phyloP scores from a whole-genome alignment of 2,113 vertebrate species.

The Ailurus styani region DNA sequence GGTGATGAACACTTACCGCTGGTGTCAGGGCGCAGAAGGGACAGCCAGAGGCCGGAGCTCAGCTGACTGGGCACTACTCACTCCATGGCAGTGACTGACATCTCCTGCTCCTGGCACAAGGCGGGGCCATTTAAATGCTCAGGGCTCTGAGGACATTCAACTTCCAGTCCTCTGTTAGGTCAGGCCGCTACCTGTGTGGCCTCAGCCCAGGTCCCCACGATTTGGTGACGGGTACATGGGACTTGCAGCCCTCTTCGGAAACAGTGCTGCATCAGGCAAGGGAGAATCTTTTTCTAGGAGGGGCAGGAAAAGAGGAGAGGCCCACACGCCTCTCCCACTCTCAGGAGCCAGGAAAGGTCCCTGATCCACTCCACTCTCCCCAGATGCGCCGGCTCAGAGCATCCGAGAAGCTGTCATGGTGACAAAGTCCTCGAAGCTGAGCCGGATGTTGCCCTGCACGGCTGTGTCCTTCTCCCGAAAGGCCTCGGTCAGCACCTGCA shows the following conservation, averaged over 20 bases:
- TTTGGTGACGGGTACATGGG: not conserved
- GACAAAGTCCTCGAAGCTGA: constrained; percentile 96
- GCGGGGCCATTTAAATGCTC: not conserved
- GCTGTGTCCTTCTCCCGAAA: constrained; percentile 92
- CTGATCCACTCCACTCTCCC: not conserved
- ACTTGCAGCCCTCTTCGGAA: not conserved
- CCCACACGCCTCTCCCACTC: not conserved
- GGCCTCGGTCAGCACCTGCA: constrained; percentile 91
- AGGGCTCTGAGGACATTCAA: not conserved
- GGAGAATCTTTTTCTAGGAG: constrained; percentile 26
- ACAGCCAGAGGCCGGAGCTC: not conserved
- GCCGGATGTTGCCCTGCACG: constrained; percentile 84
- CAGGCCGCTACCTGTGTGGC: not conserved
- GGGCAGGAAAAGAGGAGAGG: constrained; percentile 1
- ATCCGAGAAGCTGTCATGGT: constrained; percentile 86
- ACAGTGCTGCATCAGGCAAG: not conserved
- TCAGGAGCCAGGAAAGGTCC: not conserved
- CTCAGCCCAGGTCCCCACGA: not conserved
- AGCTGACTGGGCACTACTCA: not conserved
- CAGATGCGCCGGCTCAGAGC: constrained; percentile 81
- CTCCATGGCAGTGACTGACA: not conserved
- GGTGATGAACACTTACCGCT: not conserved
- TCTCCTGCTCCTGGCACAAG: not conserved
- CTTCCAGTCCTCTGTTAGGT: not conserved
- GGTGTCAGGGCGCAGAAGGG: not conserved